Conservation (phyloP, 2,113 vertebrate species). For the Glaucidium brasilianum region DNA sequence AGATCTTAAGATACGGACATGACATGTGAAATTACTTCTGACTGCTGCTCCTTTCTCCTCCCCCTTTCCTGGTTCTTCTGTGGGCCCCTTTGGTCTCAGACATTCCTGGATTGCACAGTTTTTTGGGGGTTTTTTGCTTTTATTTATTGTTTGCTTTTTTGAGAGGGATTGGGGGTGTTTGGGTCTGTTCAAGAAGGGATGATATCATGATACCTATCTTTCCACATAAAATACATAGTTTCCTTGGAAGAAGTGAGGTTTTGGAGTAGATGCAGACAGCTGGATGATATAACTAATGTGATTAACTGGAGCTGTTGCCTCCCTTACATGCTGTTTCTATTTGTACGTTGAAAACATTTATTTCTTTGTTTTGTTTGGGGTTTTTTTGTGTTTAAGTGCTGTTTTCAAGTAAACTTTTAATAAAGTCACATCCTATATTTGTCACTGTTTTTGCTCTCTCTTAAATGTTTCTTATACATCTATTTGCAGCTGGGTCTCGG, state of each 20-base stretch:
- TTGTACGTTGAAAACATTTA: not conserved
- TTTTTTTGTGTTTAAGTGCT: not conserved
- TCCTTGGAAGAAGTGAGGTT: not conserved
- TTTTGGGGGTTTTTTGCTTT: too few relatives aligned
- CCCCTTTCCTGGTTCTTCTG: not conserved
- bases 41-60: not conserved
- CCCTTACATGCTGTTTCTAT: not conserved
- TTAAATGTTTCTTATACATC: not conserved
- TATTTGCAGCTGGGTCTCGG: constrained; percentile 84
- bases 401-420: not conserved
- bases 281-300: constrained; percentile 21
- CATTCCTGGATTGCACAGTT: not conserved
- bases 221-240: not conserved
- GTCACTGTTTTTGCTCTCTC: not conserved
- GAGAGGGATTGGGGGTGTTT: rapidly evolving
- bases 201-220: not conserved
- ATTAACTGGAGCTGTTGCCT: not conserved
- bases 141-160: not conserved
- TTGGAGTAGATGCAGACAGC: not conserved
- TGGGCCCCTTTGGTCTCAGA: not conserved
- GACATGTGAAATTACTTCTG: not conserved
- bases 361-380: not conserved
- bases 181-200: not conserved
- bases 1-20: not conserved
- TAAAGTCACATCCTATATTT: not conserved